Evolutionary conservation across 1,140 invertebrate species (phyloP).

Genomic region (Pinna nobilis): DNA sequence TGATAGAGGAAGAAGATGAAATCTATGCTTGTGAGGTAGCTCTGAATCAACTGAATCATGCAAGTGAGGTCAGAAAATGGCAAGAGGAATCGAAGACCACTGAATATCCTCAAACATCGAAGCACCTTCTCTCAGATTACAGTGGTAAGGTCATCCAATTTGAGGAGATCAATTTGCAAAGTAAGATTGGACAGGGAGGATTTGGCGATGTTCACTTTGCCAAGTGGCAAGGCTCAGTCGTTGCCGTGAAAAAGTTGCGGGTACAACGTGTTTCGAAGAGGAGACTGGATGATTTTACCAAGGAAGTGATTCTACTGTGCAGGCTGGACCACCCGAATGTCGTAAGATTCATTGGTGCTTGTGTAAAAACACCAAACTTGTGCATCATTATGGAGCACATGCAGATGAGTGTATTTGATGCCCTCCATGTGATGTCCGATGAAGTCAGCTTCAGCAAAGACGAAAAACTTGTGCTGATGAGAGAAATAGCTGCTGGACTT

Average conservation of each 20-base stretch:
- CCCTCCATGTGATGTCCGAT: conserved; percentile 35
- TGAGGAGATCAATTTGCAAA: conserved; percentile 27
- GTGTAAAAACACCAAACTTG: conserved; percentile 38
- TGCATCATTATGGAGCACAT: conserved; percentile 58
- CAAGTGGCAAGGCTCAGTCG: conserved; percentile 38
- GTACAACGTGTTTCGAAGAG: conserved; percentile 35
- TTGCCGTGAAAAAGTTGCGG: conserved; percentile 51
- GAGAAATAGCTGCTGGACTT: conserved; percentile 19
- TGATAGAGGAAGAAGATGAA: conserved; percentile 5
- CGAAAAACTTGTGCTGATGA: conserved; percentile 35
- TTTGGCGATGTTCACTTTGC: conserved; percentile 47
- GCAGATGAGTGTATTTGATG: conserved; percentile 48
- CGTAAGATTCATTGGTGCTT: conserved; percentile 51
- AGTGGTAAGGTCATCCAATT: conserved; percentile 40
- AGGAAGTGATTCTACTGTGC: conserved; percentile 40
- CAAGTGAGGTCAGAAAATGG: conserved; percentile 26
- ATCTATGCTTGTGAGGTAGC: conserved; percentile 8
- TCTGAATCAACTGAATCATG: conserved; percentile 11
- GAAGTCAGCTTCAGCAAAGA: conserved; percentile 18
- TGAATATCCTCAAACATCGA: conserved; percentile 24
- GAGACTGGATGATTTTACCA: conserved; percentile 32
- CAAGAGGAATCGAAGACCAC: conserved; percentile 5
- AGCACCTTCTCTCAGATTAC: conserved; percentile 18
- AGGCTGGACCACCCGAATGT: conserved; percentile 48
- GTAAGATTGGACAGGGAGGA: conserved; percentile 45